Percentiles rank a stretch among this genome's conserved stretches.
Evolutionary conservation across 2,797 vertebrate species (phyloP).

Genomic region (Merluccius polli): DNA sequence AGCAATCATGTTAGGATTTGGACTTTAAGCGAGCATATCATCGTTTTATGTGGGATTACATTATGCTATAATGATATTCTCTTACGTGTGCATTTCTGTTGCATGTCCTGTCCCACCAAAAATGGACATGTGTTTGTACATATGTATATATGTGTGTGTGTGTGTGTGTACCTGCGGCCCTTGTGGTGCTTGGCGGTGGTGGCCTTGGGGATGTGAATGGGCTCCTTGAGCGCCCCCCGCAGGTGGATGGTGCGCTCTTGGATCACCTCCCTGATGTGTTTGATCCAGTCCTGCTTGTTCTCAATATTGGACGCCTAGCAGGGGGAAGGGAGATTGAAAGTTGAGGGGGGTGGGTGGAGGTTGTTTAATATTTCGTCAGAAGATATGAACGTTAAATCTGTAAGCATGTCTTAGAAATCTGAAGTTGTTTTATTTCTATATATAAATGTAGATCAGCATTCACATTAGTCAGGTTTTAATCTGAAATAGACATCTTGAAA

Average conservation of each 20-base stretch:
- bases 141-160: not conserved
- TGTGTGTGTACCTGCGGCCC: constrained; percentile 79
- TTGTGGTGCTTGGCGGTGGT: constrained; percentile 90
- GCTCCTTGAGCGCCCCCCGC: constrained; percentile 95
- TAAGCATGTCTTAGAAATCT: constrained; percentile 49
- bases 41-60: too few relatives aligned
- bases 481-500: not conserved
- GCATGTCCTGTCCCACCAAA: too few relatives aligned
- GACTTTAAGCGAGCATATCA: too few relatives aligned
- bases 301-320: constrained; percentile 94
- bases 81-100: not conserved
- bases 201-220: constrained; percentile 94
- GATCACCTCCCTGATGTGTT: constrained; percentile 97
- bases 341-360: constrained; percentile 10
- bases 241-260: constrained; percentile 97
- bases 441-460: not conserved
- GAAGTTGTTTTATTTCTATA: constrained; percentile 21
- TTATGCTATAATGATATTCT: too few relatives aligned
- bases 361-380: not conserved
- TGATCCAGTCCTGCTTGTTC: constrained; percentile 99
- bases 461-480: not conserved
- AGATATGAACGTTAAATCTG: constrained; percentile 28
- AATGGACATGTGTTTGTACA: not conserved
- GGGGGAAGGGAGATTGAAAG: not conserved
- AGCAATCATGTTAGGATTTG: not conserved